Base-by-base conservation (phyloP, 1,140 invertebrate species). In the Pteromalus puparum region DNA sequence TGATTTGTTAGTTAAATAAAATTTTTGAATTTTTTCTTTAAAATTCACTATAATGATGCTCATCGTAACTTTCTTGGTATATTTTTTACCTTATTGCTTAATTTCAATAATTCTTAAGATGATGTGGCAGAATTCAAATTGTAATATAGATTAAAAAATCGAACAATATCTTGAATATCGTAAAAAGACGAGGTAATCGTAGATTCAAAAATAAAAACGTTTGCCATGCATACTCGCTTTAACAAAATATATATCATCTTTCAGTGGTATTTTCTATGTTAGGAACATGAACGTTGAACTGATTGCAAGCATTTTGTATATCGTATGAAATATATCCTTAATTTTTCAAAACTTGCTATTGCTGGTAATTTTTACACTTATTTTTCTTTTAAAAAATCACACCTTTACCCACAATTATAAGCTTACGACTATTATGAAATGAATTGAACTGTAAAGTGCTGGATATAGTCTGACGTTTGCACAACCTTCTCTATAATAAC, bases 141-240 rank as follows among this genome's bases (percentile, higher is more conserved):
- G 53, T 61, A 61, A 61, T 53, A 53, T 61, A 61, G 53, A 61
- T 61, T 48, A n/a, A 61, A 61, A 61, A 61, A 61, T 61, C 21
- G n/a, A 61, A 61, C 53, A n/a, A 61, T 61, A 61, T n/a, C 18
- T 61, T 21, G 53, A 61, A 61, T 61, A n/a, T 61, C 7, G 53
- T 61, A 61, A 61, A 61, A 61, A 61, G 18, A 61, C 53, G 53
- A 61, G 53, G 53, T 61, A 61, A 61, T 61, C 18, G 53, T 61
- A 61, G 53, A 61, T 61, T 61, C 3, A 61, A 61, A 61, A 61
- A 61, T 61, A 61, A 61, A 21, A 61, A 61, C 5, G 21, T 61
- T n/a, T 61, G 53, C 6, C 53, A 21, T 61, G 21, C 53, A 61
- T 61, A 61, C 21, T 61, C 53, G 6, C 21, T 61, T 61, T 61